Base-by-base conservation (phyloP, 1,140 invertebrate genomes). In the Drosophila jambulina region DNA sequence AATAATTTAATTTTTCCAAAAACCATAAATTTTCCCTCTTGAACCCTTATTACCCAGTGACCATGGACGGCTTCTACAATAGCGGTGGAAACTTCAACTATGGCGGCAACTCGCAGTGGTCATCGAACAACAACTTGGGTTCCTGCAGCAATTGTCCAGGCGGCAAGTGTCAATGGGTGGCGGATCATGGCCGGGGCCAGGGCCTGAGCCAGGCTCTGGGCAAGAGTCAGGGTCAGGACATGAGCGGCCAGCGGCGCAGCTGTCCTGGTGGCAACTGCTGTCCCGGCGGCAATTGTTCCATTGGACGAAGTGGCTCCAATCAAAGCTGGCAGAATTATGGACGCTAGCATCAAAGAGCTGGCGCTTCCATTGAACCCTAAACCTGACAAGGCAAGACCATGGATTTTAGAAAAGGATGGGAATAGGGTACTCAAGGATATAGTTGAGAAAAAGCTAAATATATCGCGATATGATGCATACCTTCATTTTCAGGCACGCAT, bases 241-340 rank as follows among this genome's bases (percentile, higher is more conserved):
- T 10, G 51, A 6, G 56, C 46, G 9, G 67, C 38, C 54, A 64
- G 43, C 54, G 61, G 43, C 36, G 23, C 17, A 15, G 38, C 13
- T 84, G 82, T 29, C 56, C 62, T 32, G 75, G 74, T 23, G 65
- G 74, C 12, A 70, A 63, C 7, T 76, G 63, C 65, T 86, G 75
- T 46, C 62, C 62, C 17, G 63, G 70, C 17, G 70, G 79, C n/a
- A 38, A 21, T 4, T 76, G 83, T 27, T 21, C 43, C 27, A 21
- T 42, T 12, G 43, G 38, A 1, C 29, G 46, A n/a, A 3, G 32
- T 8, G 42, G 49, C 23, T 23, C 15, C 23, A 25, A 25, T 34
- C 3, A 10, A 12, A 36, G 49, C 45, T 58, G 62, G 46, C 79
- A 53, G 43, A 43, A 46, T 12, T 57, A 65, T 67, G 68, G 82